Evolutionary conservation across 2,888 invertebrate genomes (phyloP), one percentile per base, ranked within the genome.

Genomic region (Caenorhabditis afra): DNA sequence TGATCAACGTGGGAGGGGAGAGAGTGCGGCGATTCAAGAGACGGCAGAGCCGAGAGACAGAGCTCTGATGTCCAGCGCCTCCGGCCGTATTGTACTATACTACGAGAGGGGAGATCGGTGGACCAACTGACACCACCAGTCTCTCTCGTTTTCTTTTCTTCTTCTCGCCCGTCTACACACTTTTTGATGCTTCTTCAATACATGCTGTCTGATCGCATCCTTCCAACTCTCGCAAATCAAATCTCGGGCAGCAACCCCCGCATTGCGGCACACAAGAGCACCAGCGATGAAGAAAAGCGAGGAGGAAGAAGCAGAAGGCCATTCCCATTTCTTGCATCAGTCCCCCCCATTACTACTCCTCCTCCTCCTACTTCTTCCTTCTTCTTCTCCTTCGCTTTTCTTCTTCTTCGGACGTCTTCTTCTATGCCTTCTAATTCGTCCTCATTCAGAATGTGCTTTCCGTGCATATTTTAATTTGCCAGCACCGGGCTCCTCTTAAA

Each of bases 41-140:
- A 57, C 50, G 44, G 5, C 10, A 53, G 20, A 29, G 45, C 68
- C 59, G 59, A 45, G 44, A 61, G 53, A 20, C 29, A 53, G 49
- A 41, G 53, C 70, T 73, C 57, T 73, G 50, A 64, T 73, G 73
- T 73, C 73, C 73, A 73, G 64, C 55, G 23, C 52, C 47, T 50
- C 52, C 35, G 16, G 53, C n/a, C n/a, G 39, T 41, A 64, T 73
- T 64, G 64, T 73, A 73, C 73, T 71, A 71, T 62, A 39, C 57
- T 49, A 45, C 55, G 45, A 29, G 3, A n/a, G 29, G 16, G n/a
- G 18, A 61, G 68, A 50, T 37, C 18, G n/a, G 37, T n/a, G 55
- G 45, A 59, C 76, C 76, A 76, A 76, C 76, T 76, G 76, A 68
- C 76, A 57, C 66, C 29, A 53, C 58, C 64, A 52, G 50, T 39